Base-by-base conservation (phyloP, 1,140 invertebrate species). In the Trichomalopsis sarcophagae region DNA sequence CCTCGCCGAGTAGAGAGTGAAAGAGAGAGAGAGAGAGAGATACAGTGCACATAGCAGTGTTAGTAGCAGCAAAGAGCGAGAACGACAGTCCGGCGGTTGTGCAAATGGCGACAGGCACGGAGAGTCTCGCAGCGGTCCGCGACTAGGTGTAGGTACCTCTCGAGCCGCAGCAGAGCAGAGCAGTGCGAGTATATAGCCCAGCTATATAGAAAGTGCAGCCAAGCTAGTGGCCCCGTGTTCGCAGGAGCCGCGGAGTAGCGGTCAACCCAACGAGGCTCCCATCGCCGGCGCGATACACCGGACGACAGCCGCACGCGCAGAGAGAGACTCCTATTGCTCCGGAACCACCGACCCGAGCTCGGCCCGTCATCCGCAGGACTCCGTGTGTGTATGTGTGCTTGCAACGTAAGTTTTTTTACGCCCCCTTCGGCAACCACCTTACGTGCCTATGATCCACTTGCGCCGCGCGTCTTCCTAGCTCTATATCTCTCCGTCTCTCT, bases 31-130 rank as follows among this genome's bases (percentile, higher is more conserved):
- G 47, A 78, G 30, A 55, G 36, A 33, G 44, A 11, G 81, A 78
- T 14, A 73, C 17, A 36, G 40, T 75, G 33, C 23, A 4, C 23
- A 71, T 23, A 13, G 27, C 21, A 10, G 81, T 71, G 6, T 33
- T 27, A 36, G 23, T 23, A 11, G n/a, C 27, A 62, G 36, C 13
- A 36, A 13, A 86, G 33, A 36, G 50, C 87, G 87, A 86, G 55
- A 79, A 87, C 87, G 87, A 84, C 23, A 47, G 78, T 85, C 78
- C 91, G 90, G 89, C 91, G 91, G 89, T 91, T 92, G 84, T 85
- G 91, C 91, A 92, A 92, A 92, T 92, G 91, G 91, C 91, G 91
- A 91, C 89, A 90, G 89, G 88, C 90, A 90, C 90, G 87, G 91
- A 91, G 89, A 82, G 44, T 82, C 62, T 62, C 83, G 76, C 83